Evolutionary conservation across 1,140 invertebrate genomes (phyloP), one percentile per base, ranked within the genome.

Genomic region (Eurytemora carolleeae): DNA sequence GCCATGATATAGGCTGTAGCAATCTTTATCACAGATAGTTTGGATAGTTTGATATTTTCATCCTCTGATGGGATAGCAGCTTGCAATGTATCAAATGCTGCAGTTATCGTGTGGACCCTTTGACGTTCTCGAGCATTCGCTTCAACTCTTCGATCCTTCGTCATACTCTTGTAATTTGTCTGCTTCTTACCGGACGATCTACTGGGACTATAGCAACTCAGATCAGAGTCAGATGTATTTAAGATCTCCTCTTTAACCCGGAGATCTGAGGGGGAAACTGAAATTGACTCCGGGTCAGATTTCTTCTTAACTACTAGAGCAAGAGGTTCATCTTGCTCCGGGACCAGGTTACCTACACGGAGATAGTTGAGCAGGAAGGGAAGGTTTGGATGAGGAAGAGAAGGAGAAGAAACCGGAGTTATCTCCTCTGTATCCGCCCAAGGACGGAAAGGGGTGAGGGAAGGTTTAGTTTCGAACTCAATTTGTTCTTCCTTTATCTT

Each of bases 131-230:
- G 76, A 0, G 89, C 90, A 68, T 95, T 95, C 0, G 90, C 90
- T 71, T 95, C 89, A 67, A 93, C 90, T 24, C 89, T 74, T 63
- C 89, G 76, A 68, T 93, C 88, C 21, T 86, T 74, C 0, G 87
- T 93, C 88, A 93, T 92, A 69, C 91, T 93, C 69, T 94, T 93
- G 71, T 93, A 92, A 70, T 92, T 92, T 63, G 88, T 80, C 67
- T 87, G 31, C 31, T 44, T 44, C 31, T 44, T 44, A 12, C 7
- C n/a, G 7, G 31, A n/a, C 7, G 31, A 12, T 44, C 7, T 44
- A 7, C 7, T 7, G 7, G 31, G 31, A 12, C 7, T 12, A 12
- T 12, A 12, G 7, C 7, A 44, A n/a, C 7, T n/a, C n/a, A 12
- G 7, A 44, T 44, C 31, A 7, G 7, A 7, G 7, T 7, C 31